Evolutionary conservation across 2,888 invertebrate species (phyloP).

Genomic region (Agrotis clavis): DNA sequence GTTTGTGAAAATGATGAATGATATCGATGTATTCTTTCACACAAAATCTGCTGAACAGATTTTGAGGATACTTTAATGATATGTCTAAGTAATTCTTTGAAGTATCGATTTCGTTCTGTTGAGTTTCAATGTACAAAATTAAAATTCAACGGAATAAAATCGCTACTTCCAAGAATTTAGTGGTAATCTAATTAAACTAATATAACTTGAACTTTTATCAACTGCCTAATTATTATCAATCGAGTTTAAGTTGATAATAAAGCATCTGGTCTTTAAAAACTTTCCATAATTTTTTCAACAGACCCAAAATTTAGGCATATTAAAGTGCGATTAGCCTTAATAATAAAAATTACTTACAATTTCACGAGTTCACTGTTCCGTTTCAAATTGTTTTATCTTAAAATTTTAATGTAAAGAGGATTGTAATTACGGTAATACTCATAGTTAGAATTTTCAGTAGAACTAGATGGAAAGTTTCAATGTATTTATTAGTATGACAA

Average conservation of each 20-base stretch:
- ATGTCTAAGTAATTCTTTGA: too few relatives aligned
- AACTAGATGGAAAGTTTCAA: neutral
- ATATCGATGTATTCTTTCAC: too few relatives aligned
- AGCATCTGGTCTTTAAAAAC: conserved; percentile 11
- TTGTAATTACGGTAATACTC: neutral
- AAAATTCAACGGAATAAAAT: neutral
- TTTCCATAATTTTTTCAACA: conserved; percentile 15
- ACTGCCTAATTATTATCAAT: conserved; percentile 48
- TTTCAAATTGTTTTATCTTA: conserved; percentile 39
- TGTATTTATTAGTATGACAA: neutral
- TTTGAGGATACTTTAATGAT: too few relatives aligned
- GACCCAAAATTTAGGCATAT: conserved; percentile 13
- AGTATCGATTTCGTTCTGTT: too few relatives aligned
- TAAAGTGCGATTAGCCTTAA: conserved; percentile 13
- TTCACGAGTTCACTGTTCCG: conserved; percentile 37
- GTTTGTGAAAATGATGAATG: too few relatives aligned
- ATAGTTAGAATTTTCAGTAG: too few relatives aligned
- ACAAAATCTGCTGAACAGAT: too few relatives aligned
- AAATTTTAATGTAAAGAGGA: conserved; percentile 37
- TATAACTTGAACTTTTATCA: conserved; percentile 4
- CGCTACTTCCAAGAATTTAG: conserved; percentile 1
- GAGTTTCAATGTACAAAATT: too few relatives aligned
- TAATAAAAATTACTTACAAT: conserved; percentile 44
- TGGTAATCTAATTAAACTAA: conserved; percentile 6
- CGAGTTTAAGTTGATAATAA: conserved; percentile 9